phyloP scores from a whole-genome alignment of 2,888 invertebrate species.

The Alloscopus bannaensis region DNA sequence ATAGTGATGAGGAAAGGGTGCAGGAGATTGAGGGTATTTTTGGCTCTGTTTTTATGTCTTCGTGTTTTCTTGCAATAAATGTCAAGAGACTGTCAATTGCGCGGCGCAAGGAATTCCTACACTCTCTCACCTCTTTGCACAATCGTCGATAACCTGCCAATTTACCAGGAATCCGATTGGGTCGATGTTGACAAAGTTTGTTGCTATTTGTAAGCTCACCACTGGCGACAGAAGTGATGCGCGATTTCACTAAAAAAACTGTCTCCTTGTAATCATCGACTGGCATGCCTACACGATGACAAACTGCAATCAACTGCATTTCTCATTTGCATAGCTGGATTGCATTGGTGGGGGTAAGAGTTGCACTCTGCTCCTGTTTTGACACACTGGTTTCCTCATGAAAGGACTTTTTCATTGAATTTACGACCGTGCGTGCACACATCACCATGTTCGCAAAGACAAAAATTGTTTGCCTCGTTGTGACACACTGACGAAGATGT shows the following conservation, averaged over 20 bases:
- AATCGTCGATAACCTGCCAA: slow-evolving; percentile 45
- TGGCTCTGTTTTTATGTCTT: too few species aligned
- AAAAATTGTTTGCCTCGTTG: slow-evolving; percentile 50
- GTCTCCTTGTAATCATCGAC: too few species aligned
- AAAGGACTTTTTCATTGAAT: slow-evolving; percentile 46
- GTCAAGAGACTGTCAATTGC: too few species aligned
- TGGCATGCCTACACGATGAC: not conserved
- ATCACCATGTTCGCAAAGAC: not conserved
- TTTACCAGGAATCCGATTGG: slow-evolving; percentile 12
- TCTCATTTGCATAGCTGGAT: too few species aligned
- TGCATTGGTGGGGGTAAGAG: too few species aligned
- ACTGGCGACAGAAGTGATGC: too few species aligned
- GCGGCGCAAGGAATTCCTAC: too few species aligned
- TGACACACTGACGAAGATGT: slow-evolving; percentile 57
- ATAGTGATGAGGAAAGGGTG: too few species aligned
- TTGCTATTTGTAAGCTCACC: too few species aligned
- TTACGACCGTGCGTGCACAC: slow-evolving; percentile 32
- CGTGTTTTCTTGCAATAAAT: too few species aligned
- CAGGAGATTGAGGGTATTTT: slow-evolving; percentile 1
- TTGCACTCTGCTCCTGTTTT: slow-evolving; percentile 39
- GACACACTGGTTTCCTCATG: slow-evolving; percentile 54
- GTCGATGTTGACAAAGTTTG: slow-evolving; percentile 15
- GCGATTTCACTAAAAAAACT: too few species aligned
- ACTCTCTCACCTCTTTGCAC: slow-evolving; percentile 32
- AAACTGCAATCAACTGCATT: too few species aligned